phyloP scores from a whole-genome alignment of 2,797 vertebrate genomes.

The Acrossocheilus fasciatus region DNA sequence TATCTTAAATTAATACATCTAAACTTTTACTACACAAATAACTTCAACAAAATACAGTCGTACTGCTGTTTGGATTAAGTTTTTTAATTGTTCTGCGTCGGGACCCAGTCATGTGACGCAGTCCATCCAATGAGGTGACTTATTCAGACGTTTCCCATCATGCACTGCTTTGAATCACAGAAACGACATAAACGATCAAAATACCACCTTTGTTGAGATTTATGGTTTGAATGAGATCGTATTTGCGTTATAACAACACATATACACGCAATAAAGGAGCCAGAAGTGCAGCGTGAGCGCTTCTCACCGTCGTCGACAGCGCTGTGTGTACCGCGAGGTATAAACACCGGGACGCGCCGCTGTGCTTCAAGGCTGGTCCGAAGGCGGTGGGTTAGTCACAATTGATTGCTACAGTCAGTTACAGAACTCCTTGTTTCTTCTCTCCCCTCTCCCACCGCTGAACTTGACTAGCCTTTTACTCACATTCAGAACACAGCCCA shows the following conservation, averaged over 20 bases:
- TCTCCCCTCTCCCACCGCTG: slow-evolving; percentile 65
- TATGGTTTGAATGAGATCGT: not conserved
- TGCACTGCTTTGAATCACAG: slow-evolving; percentile 38
- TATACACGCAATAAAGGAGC: rapidly evolving
- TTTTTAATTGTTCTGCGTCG: too few relatives aligned
- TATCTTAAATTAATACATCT: too few relatives aligned
- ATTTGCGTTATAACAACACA: too few relatives aligned
- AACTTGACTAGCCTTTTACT: slow-evolving; percentile 67
- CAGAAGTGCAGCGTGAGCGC: rapidly evolving
- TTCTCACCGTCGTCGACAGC: rapidly evolving
- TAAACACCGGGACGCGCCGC: rapidly evolving
- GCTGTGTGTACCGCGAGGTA: rapidly evolving
- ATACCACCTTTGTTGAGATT: rapidly evolving
- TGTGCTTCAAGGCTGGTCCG: rapidly evolving
- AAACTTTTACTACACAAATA: not conserved
- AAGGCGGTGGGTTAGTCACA: slow-evolving; percentile 63
- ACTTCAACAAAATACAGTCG: not conserved
- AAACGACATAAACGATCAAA: not conserved
- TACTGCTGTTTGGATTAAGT: not conserved
- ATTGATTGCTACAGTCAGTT: slow-evolving; percentile 70
- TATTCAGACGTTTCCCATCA: slow-evolving; percentile 42
- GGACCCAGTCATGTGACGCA: not conserved
- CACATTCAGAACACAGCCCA: not conserved
- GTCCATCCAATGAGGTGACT: not conserved
- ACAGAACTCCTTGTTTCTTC: slow-evolving; percentile 68